Percentiles rank a stretch among this genome's conserved stretches.
Conservation (phyloP, 2,888 invertebrate species). For the Pyrocoelia pectoralis region DNA sequence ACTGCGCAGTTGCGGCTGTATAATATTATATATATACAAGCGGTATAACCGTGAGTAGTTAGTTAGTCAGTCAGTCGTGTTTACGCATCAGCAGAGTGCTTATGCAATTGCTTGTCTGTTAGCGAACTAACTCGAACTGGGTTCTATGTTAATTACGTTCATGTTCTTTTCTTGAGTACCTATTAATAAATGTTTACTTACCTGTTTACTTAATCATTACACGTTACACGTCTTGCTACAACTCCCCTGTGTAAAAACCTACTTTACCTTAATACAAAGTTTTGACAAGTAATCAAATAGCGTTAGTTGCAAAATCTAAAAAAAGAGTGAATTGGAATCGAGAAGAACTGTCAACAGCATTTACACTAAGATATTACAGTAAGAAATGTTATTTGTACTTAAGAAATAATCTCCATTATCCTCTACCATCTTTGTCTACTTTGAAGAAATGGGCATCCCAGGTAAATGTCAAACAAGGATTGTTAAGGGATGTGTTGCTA, state of each 20-base stretch:
- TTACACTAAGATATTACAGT: neutral
- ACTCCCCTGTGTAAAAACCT: no score
- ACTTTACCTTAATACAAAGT: neutral
- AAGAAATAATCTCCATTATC: neutral
- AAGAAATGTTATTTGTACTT: slow-evolving; percentile 3
- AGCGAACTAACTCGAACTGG: no score
- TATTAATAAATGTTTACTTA: no score
- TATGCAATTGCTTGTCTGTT: no score
- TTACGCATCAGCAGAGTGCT: no score
- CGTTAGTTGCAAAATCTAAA: neutral
- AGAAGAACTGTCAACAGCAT: neutral
- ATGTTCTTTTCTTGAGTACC: no score
- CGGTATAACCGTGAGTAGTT: neutral
- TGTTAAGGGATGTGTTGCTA: neutral
- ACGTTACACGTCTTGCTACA: no score
- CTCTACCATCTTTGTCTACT: neutral
- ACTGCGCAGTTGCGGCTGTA: no score
- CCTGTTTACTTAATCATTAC: no score
- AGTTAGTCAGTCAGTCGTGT: no score
- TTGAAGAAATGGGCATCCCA: neutral
- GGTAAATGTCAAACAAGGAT: neutral
- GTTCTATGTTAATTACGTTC: no score
- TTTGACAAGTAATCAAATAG: neutral
- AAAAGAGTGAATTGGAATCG: neutral
- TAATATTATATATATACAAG: neutral